Base-by-base conservation (phyloP, 2,888 invertebrate genomes). In the Anodontia alba region DNA sequence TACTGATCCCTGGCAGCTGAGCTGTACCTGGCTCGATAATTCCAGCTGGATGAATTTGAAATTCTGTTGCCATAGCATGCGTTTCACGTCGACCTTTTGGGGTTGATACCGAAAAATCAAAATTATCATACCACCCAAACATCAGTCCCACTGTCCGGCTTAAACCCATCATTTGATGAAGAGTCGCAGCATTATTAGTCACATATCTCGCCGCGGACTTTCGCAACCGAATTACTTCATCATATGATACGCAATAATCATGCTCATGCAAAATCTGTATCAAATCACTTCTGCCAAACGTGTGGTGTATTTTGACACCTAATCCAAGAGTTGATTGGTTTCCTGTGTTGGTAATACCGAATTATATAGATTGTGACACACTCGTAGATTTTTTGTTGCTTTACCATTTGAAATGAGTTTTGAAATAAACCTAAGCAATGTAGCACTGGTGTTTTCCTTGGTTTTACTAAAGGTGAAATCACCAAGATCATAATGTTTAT, bases 121-220 rank as follows among this genome's bases (percentile, higher is more conserved):
- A 73, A 38, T 73, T 73, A 38, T 73, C 73, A 73, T 73, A 73
- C 73, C 73, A 73, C n/a, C 73, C 73, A 62, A 62, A 73, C n/a
- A 62, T 20, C 2, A 38, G 57, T 57, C 57, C 62, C 15, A 57
- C 62, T 57, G 33, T 42, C 29, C 38, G 15, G 62, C n/a, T 57
- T 33, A 73, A 38, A 17, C 73, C 73, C 73, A 73, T 73, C 62
- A 73, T 57, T 42, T 62, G 33, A 57, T 57, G 73, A 26, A 73
- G 62, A 15, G 62, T 73, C 29, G 10, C 62, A 62, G 23, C 62
- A 62, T 73, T 62, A 23, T 73, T 62, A 26, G 33, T 57, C 38
- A 73, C 73, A 62, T 62, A 73, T 49, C 31, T 68, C 8, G 67
- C 75, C 17, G 67, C 67, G 15, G 75, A 68, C 42, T 69, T 69